Base-by-base conservation (phyloP, 2,113 vertebrate species). In the Gadus macrocephalus region DNA sequence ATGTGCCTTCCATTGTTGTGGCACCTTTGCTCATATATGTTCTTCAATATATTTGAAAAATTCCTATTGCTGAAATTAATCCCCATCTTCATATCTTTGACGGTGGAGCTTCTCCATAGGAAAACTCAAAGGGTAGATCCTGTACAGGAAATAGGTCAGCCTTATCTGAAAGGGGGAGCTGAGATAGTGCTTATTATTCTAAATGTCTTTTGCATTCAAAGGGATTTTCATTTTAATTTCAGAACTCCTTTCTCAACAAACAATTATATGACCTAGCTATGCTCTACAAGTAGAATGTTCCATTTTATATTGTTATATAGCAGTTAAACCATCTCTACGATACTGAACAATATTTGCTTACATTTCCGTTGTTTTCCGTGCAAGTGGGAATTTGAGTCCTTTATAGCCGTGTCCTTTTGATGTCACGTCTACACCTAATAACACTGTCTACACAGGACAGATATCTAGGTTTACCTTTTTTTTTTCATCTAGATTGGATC, bases 141-240 rank as follows among this genome's bases (percentile, higher is more conserved):
- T 74, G 71, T 20, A 67, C 55, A 73, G 76, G 65, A 87, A 88
- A 77, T 78, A 79, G 80, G 75, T 72, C 74, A 74, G 38, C 76
- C 77, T 89, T 76, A 77, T 90, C 88, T 83, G 63, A 77, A 83
- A 83, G 78, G 81, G 64, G 70, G 22, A 38, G 53, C 81, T 64
- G 78, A 53, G 69, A 67, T 42, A 68, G 80, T 78, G 82, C 85
- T 89, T 74, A 77, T 89, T 90, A 85, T 85, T 78, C 71, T 72
- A 49, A 59, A 80, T 81, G 76, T 85, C 66, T n/a, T 67, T 69
- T 77, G 77, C 67, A 71, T 83, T 83, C 80, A 64, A 89, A 28
- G 77, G 76, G 65, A 66, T 66, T 68, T 73, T 79, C 81, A 83
- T 56, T 78, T 68, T 53, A 63, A 62, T 76, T 74, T 55, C 11